A percentile compares a stretch with the other conserved stretches of the same genome.
phyloP scores from a whole-genome alignment of 2,888 invertebrate species.

The Drosophila conformis region DNA sequence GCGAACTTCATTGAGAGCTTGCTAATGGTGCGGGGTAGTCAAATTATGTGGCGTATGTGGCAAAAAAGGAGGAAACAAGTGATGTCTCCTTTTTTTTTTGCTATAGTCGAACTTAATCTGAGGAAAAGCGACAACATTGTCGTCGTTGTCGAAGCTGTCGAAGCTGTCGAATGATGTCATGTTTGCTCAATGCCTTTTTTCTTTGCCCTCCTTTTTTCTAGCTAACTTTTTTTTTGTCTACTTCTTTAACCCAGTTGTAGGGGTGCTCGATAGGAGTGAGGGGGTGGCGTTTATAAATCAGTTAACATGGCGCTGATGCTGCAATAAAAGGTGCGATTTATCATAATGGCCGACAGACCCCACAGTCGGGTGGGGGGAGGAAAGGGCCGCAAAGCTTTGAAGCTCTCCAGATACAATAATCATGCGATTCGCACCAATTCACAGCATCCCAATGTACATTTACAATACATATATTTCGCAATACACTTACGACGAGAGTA shows the following conservation, averaged over 20 bases:
- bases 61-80: background rate
- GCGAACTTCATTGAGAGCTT: slow-evolving; percentile 27
- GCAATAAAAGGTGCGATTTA: slow-evolving; percentile 82
- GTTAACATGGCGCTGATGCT: slow-evolving; percentile 78
- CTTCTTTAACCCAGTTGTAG: slow-evolving; percentile 28
- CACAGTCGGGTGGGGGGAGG: background rate
- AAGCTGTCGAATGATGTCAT: slow-evolving; percentile 77
- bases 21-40: slow-evolving; percentile 21
- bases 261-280: background rate
- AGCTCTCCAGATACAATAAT: slow-evolving; percentile 19
- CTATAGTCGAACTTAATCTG: slow-evolving; percentile 33
- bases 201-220: slow-evolving; percentile 7
- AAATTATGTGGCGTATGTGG: slow-evolving; percentile 20
- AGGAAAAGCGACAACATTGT: slow-evolving; percentile 64
- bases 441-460: slow-evolving; percentile 52
- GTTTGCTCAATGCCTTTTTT: slow-evolving; percentile 47
- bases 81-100: slow-evolving; percentile 15
- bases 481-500: slow-evolving; percentile 42
- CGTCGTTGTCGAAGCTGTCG: slow-evolving; percentile 63
- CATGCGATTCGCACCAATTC: slow-evolving; percentile 44
- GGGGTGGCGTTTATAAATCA: slow-evolving; percentile 67
- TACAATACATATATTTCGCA: slow-evolving; percentile 53
- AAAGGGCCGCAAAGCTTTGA: slow-evolving; percentile 3
- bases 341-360: slow-evolving; percentile 66
- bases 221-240: slow-evolving; percentile 46